These are phyloP conservation scores for Stegana nigrithorax DNA, from an alignment of 2,888 invertebrate species.

Conservation along the genomic window DNA sequence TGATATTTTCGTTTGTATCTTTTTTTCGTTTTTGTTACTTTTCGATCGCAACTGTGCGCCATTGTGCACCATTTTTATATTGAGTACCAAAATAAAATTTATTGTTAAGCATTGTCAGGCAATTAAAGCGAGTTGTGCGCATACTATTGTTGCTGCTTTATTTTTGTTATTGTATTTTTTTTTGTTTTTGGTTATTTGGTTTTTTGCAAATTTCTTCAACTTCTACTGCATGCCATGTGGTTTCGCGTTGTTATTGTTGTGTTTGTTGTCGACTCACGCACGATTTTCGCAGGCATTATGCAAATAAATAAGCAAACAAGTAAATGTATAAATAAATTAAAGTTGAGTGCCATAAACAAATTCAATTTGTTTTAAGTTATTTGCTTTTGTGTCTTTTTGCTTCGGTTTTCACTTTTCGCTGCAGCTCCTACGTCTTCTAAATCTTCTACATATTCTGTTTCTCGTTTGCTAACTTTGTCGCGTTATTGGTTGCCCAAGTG, in stretches of 20 bases:
- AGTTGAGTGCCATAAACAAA: slow-evolving; percentile 1
- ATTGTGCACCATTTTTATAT: no score
- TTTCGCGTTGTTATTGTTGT: not conserved
- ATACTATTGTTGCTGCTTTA: not conserved
- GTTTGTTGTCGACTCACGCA: not conserved
- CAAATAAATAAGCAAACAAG: not conserved
- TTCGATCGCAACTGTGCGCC: no score
- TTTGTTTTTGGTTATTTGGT: not conserved
- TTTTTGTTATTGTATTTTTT: not conserved
- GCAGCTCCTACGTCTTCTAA: not conserved
- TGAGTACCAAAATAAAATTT: not conserved
- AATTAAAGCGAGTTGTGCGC: slow-evolving; percentile 1
- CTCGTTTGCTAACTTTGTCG: not conserved
- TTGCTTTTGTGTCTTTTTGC: not conserved
- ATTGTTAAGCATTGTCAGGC: slow-evolving; percentile 1
- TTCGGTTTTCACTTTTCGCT: not conserved
- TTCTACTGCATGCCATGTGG: not conserved
- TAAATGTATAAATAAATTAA: not conserved
- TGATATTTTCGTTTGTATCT: not conserved
- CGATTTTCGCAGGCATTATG: not conserved
- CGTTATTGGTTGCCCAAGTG: not conserved
- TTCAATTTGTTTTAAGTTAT: not conserved
- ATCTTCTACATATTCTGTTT: not conserved
- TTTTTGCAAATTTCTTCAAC: no score
- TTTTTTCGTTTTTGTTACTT: no score